Percentiles rank a stretch among this genome's conserved stretches.
These are phyloP conservation scores for Cyprinodon variegatus DNA, from an alignment of 2,113 vertebrate species.

Conservation along the genomic window DNA sequence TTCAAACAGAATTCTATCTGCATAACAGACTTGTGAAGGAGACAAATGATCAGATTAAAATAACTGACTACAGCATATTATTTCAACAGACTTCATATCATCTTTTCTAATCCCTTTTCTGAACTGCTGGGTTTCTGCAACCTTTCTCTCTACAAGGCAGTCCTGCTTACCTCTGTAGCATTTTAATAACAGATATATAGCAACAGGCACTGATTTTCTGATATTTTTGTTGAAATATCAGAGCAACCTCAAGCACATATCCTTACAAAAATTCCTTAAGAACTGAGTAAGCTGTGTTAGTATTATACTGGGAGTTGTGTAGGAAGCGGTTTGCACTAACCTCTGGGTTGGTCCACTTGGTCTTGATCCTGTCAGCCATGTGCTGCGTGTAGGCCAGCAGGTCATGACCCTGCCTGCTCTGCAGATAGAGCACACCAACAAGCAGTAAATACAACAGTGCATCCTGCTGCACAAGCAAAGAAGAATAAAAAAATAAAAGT, in stretches of 20 bases:
- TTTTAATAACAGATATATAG: constrained; percentile 43
- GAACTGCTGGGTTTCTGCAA: not conserved
- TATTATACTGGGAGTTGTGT: constrained; percentile 12
- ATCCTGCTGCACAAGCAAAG: not conserved
- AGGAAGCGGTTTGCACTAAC: constrained; percentile 70
- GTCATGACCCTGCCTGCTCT: constrained; percentile 83
- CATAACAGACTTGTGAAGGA: not conserved
- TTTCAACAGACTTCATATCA: no score
- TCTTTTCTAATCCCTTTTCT: not conserved
- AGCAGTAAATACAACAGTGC: constrained; percentile 29
- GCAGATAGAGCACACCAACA: constrained; percentile 55
- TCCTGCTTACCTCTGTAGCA: constrained; percentile 25
- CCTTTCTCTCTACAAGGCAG: not conserved
- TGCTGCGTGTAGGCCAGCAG: constrained; percentile 84
- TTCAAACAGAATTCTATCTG: not conserved
- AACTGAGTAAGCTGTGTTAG: not conserved
- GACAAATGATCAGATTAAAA: not conserved
- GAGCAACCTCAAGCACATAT: not conserved
- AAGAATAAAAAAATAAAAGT: not conserved
- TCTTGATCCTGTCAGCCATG: constrained; percentile 88
- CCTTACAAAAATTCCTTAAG: not conserved
- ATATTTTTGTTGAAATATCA: constrained; percentile 23
- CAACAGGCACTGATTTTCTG: no score
- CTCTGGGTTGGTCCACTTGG: constrained; percentile 87
- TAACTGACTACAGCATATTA: no score